Evolutionary conservation across 2,113 vertebrate species (phyloP).

Genomic region (Phoxinus phoxinus): DNA sequence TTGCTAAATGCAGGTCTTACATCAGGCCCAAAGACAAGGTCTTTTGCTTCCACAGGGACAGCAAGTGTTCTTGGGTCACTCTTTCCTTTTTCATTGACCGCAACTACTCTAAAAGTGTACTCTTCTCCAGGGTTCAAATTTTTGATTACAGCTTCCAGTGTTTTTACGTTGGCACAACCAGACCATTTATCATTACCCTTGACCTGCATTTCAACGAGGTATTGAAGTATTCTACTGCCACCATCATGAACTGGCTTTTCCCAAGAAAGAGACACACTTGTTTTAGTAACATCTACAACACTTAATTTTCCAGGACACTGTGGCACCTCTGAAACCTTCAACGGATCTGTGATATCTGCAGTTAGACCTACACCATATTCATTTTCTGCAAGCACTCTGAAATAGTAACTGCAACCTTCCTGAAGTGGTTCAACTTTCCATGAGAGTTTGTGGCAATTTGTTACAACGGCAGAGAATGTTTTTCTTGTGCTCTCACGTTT

Average conservation of each 20-base stretch:
- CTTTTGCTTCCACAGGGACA: slow-evolving; percentile 91
- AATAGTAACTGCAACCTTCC: slow-evolving; percentile 96
- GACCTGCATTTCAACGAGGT: slow-evolving; percentile 93
- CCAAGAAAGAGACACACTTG: slow-evolving; percentile 93
- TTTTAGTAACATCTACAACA: slow-evolving; percentile 93
- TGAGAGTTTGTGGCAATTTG: slow-evolving; percentile 92
- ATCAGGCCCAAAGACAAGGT: slow-evolving; percentile 94
- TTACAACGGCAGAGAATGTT: slow-evolving; percentile 91
- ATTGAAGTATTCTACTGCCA: slow-evolving; percentile 94
- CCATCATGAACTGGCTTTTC: slow-evolving; percentile 96
- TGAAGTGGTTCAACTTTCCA: slow-evolving; percentile 95
- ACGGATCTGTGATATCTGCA: slow-evolving; percentile 84
- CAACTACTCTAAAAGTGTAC: slow-evolving; percentile 93
- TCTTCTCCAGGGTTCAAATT: slow-evolving; percentile 93
- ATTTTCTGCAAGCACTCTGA: slow-evolving; percentile 93
- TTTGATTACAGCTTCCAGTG: slow-evolving; percentile 86
- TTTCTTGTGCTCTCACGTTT: slow-evolving; percentile 98
- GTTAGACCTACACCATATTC: slow-evolving; percentile 91
- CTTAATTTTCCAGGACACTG: slow-evolving; percentile 91
- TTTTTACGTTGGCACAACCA: slow-evolving; percentile 89
- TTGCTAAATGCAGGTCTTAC: slow-evolving; percentile 88
- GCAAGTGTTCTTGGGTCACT: slow-evolving; percentile 94
- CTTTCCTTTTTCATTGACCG: slow-evolving; percentile 96
- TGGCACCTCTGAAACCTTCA: slow-evolving; percentile 97
- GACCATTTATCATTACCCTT: slow-evolving; percentile 95